Base-by-base conservation (phyloP, 1,140 invertebrate genomes). In the Heliothis subflexa region DNA sequence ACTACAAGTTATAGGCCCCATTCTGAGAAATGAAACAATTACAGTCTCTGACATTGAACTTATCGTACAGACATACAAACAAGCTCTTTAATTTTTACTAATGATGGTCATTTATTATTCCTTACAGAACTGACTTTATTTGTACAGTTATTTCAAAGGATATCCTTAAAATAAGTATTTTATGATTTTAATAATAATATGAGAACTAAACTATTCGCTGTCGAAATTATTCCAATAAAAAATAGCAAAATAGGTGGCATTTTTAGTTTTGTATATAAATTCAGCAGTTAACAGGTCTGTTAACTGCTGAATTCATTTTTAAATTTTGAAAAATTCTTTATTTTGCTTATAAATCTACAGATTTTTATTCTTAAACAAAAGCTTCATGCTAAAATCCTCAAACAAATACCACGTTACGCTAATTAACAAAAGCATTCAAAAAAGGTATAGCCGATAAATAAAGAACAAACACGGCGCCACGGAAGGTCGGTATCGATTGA, bases 1-100 rank as follows among this genome's bases (percentile, higher is more conserved):
- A 70, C 47, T 9, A 52, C 50, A 49, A 14, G 18, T 28, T 52
- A 52, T 70, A 61, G 13, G 25, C 2, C 13, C 5, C 2, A 18
- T 70, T 70, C 45, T 21, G 21, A 52, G 66, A 70, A 66, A 45
- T 45, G 1, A 52, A 70, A 70, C 66, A 70, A 70, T 28, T 28
- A 12, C 21, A 52, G 66, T 70, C 14, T 70, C 3, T 70, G 66
- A 70, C 66, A 47, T 47, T 70, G 66, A 70, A 50, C 14, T 70
- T 70, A 70, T 70, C 47, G 5, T 14, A 16, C 40, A 5, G 7
- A 70, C 66, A 70, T 21, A 70, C 13, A 50, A 10, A 70, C 47
- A 25, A 21, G n/a, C 47, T 50, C 18, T 70, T 49, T 50, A 28
- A 59, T 25, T 25, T 40, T 25, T 59, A 28, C 21, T 59, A 28